Evolutionary conservation across 37 sponge, comb jelly and placozoan species (phyloP), one percentile per base, ranked within the genome.

Genomic region (Theonella swinhoei): DNA sequence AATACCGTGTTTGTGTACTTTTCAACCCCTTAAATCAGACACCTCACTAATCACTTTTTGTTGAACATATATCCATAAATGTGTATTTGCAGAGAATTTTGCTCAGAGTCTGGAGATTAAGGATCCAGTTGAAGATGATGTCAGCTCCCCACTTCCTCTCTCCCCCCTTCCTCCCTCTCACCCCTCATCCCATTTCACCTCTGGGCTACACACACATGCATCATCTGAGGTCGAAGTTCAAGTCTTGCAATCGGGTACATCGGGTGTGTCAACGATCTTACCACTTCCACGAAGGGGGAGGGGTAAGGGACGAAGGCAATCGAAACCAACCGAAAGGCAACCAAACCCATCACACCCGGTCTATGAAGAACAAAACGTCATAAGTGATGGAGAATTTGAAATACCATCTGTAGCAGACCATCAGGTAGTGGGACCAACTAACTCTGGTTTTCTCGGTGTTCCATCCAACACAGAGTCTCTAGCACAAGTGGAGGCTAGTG

Each of bases 191-290:
- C 58, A 83, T 76, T 19, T 36, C 38, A 70, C 76, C 62, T 24
- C 9, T 33, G 28, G 4, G 22, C 32, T 28, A 31, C 36, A 32
- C 76, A 26, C 33, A 37, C 38, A 65, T 5, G 59, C 26, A 31
- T 26, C 67, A 14, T 42, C 63, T 1, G 9, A 78, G 41, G 80
- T 80, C 34, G 80, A 80, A 42, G 58, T 80, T 3, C 69, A 80
- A 43, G 80, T 80, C 19, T 47, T 80, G 36, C 33, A 67, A 22
- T 65, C 67, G 11, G 54, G 54, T 17, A 47, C 54, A 14, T 47
- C 54, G 7, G 54, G 54, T 47, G 11, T 47, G 54, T 17, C 54
- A 14, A 17, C 54, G 7, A 14, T 17, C 11, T 7, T 14, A 47
- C 54, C 54, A 47, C 54, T 47, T 14, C 54, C 7, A 14, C 54